These are phyloP conservation scores for Mola mola DNA, from an alignment of 2,113 vertebrate genomes.

Conservation along the genomic window DNA sequence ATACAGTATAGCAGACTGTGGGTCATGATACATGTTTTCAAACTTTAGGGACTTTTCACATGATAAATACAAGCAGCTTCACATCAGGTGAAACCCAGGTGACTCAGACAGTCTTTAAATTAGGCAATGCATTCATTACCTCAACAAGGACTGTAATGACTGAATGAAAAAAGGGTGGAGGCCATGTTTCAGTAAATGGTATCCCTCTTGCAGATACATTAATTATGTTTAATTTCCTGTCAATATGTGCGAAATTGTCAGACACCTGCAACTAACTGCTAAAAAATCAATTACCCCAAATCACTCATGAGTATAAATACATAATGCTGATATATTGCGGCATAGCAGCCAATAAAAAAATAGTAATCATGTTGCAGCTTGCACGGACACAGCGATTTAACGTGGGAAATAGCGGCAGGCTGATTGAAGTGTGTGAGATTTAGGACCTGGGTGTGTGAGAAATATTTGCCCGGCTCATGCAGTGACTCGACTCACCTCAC, in stretches of 20 bases:
- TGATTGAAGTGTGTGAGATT: conserved; percentile 67
- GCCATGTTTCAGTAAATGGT: background rate
- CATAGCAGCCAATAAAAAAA: conserved; percentile 32
- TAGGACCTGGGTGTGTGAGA: conserved; percentile 76
- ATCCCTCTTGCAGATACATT: conserved; percentile 1
- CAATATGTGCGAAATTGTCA: background rate
- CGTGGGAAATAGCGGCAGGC: conserved; percentile 51
- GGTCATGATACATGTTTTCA: conserved; percentile 34
- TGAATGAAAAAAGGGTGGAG: conserved; percentile 36
- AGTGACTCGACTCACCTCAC: conserved; percentile 79
- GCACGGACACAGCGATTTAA: conserved; percentile 33
- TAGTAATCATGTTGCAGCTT: conserved; percentile 41
- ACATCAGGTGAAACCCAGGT: conserved; percentile 34
- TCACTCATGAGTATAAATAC: conserved; percentile 23
- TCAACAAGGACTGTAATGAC: conserved; percentile 34
- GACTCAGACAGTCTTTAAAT: conserved; percentile 56
- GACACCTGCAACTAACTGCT: conserved; percentile 12
- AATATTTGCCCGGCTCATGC: conserved; percentile 65
- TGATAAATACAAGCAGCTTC: conserved; percentile 19
- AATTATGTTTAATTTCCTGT: conserved; percentile 10
- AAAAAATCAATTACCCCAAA: conserved; percentile 1
- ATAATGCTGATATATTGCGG: conserved; percentile 10
- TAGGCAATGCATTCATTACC: conserved; percentile 52
- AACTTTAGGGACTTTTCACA: conserved; percentile 48
- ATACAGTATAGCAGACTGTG: conserved; percentile 8